These are phyloP conservation scores for Drosophila demipolita DNA, from an alignment of 2,888 invertebrate genomes.

Conservation along the genomic window DNA sequence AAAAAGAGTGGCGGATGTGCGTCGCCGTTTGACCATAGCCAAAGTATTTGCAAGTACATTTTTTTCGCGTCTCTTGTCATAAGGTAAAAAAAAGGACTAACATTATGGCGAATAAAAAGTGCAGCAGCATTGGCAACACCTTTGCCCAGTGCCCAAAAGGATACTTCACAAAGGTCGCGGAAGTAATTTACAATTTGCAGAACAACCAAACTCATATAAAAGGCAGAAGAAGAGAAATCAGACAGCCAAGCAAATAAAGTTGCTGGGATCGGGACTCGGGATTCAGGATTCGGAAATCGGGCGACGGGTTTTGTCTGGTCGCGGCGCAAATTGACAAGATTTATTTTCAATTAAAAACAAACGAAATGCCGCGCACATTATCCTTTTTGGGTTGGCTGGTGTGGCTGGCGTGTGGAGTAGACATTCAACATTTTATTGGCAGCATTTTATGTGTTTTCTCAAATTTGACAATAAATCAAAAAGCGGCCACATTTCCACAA, in stretches of 20 bases:
- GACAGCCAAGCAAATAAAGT: constrained; percentile 61
- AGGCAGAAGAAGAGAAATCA: constrained; percentile 34
- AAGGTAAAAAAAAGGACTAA: constrained; percentile 50
- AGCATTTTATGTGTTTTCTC: constrained; percentile 76
- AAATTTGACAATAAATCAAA: constrained; percentile 81
- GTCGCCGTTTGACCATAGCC: constrained; percentile 66
- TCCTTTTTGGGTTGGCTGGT: constrained; percentile 43
- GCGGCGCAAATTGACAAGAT: constrained; percentile 79
- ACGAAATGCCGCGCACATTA: constrained; percentile 57
- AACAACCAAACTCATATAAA: constrained; percentile 17
- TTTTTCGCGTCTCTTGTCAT: constrained; percentile 57
- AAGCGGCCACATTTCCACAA: constrained; percentile 57
- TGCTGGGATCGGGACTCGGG: neutral
- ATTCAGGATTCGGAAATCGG: neutral
- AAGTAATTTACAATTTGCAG: constrained; percentile 81
- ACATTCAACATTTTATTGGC: constrained; percentile 72
- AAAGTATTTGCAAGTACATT: constrained; percentile 41
- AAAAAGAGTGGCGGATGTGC: constrained; percentile 64
- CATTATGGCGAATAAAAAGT: constrained; percentile 47
- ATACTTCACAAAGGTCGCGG: constrained; percentile 75
- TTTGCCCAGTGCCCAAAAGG: constrained; percentile 51
- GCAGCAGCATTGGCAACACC: constrained; percentile 59
- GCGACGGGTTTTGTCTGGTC: constrained; percentile 55
- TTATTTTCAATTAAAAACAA: constrained; percentile 82
- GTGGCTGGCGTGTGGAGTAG: constrained; percentile 17